These are phyloP conservation scores for Loris lydekkerianus DNA, from an alignment of 2,797 vertebrate genomes.

Conservation along the genomic window DNA sequence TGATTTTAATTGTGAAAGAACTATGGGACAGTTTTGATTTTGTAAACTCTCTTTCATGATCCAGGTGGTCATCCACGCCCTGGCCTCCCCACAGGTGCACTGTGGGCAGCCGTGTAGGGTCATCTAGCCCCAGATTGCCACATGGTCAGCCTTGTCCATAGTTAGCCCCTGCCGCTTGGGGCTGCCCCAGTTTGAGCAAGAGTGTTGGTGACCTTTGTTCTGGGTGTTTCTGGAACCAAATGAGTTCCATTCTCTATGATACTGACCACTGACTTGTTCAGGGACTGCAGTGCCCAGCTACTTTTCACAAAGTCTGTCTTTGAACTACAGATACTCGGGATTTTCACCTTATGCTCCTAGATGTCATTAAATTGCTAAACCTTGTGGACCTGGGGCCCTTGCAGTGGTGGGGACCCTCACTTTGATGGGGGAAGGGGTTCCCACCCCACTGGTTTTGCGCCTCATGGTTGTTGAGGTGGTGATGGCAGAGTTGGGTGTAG, in stretches of 20 bases:
- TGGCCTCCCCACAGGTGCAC: accelerated
- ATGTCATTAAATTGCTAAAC: accelerated
- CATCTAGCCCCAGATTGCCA: accelerated
- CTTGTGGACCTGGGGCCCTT: too few relatives aligned
- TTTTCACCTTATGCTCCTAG: accelerated
- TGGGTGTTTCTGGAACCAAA: not conserved
- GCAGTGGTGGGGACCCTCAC: not conserved
- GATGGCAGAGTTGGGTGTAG: accelerated
- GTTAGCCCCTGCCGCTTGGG: not conserved
- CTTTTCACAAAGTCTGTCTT: not conserved
- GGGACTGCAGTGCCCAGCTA: not conserved
- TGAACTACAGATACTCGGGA: not conserved
- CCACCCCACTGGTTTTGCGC: not conserved
- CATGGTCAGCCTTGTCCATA: not conserved
- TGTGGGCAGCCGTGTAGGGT: too few relatives aligned
- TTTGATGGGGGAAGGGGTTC: accelerated
- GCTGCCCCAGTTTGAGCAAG: not conserved
- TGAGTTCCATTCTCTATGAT: not conserved
- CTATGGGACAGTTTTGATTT: accelerated
- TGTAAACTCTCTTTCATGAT: too few relatives aligned
- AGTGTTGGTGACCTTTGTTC: not conserved
- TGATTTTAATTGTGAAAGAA: accelerated
- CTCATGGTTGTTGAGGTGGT: accelerated
- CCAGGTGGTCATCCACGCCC: accelerated
- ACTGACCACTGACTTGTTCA: not conserved